phyloP scores from a whole-genome alignment of 2,797 vertebrate species.

The Spondyliosoma cantharus region DNA sequence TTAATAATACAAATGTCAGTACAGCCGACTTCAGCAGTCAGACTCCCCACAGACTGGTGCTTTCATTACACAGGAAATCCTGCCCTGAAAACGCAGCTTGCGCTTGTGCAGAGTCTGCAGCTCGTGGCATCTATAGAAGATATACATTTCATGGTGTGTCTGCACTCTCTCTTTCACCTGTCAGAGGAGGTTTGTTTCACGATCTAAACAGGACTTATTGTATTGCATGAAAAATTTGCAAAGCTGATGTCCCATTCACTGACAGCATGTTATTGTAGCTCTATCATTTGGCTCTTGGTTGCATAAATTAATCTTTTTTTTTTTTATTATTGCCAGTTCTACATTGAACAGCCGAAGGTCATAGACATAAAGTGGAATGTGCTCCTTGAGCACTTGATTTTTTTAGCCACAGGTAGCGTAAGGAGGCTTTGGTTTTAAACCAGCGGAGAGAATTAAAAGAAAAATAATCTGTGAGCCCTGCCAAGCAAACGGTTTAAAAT shows the following conservation, averaged over 20 bases:
- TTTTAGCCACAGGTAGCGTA: background rate
- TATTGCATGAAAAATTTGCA: conserved; percentile 16
- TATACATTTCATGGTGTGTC: conserved; percentile 26
- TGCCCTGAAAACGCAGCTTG: conserved; percentile 8
- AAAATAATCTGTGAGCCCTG: conserved; percentile 36
- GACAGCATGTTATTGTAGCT: background rate
- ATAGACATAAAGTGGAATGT: conserved; percentile 13
- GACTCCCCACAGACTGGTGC: background rate
- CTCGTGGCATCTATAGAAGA: background rate
- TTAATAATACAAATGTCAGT: conserved; percentile 45
- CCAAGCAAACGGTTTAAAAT: conserved; percentile 32
- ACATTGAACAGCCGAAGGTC: conserved; percentile 28
- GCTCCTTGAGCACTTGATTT: conserved; percentile 22
- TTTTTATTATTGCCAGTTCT: conserved; percentile 3
- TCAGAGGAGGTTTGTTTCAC: conserved; percentile 29
- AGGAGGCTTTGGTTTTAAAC: conserved; percentile 25
- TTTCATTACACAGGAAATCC: conserved; percentile 37
- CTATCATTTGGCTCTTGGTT: conserved; percentile 12
- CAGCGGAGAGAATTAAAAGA: conserved; percentile 20
- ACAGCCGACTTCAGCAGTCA: conserved; percentile 28
- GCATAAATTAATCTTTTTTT: background rate
- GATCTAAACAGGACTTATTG: conserved; percentile 17
- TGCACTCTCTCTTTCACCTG: conserved; percentile 16
- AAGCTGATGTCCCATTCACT: conserved; percentile 20
- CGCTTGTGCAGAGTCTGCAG: conserved; percentile 28